These are phyloP conservation scores for Trimorus sp. DNA, from an alignment of 2,888 invertebrate genomes.

Conservation along the genomic window DNA sequence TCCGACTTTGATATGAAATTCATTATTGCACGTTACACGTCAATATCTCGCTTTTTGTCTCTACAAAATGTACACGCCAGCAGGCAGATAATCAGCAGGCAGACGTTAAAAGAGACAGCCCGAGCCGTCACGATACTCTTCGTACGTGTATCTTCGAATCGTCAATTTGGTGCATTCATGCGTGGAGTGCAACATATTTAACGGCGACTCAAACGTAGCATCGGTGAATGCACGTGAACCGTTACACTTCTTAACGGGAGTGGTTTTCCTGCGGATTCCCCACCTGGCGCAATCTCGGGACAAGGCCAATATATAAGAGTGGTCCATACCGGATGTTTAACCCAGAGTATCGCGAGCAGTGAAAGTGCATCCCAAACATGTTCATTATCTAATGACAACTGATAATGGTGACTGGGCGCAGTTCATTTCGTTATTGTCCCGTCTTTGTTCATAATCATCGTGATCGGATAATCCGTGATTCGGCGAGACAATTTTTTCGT, in stretches of 20 bases:
- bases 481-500: too few relatives aligned
- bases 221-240: conserved; percentile 62
- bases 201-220: conserved; percentile 33
- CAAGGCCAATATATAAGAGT: conserved; percentile 75
- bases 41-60: conserved; percentile 44
- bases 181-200: conserved; percentile 51
- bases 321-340: conserved; percentile 77
- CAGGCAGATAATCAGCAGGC: conserved; percentile 37
- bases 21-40: conserved; percentile 37
- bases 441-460: not conserved
- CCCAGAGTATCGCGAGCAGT: conserved; percentile 78
- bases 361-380: conserved; percentile 76
- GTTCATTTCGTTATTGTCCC: not conserved
- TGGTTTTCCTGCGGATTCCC: conserved; percentile 62
- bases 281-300: conserved; percentile 65
- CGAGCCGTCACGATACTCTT: conserved; percentile 23
- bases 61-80: not conserved
- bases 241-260: conserved; percentile 71
- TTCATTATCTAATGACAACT: conserved; percentile 67
- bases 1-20: conserved; percentile 31
- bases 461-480: too few relatives aligned
- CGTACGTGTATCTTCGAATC: conserved; percentile 24
- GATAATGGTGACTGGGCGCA: conserved; percentile 70
- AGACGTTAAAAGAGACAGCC: conserved; percentile 29
- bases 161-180: conserved; percentile 59